Percentiles rank a stretch among this genome's conserved stretches.
Conservation (phyloP, 2,113 vertebrate genomes). For the Cebus imitator region DNA sequence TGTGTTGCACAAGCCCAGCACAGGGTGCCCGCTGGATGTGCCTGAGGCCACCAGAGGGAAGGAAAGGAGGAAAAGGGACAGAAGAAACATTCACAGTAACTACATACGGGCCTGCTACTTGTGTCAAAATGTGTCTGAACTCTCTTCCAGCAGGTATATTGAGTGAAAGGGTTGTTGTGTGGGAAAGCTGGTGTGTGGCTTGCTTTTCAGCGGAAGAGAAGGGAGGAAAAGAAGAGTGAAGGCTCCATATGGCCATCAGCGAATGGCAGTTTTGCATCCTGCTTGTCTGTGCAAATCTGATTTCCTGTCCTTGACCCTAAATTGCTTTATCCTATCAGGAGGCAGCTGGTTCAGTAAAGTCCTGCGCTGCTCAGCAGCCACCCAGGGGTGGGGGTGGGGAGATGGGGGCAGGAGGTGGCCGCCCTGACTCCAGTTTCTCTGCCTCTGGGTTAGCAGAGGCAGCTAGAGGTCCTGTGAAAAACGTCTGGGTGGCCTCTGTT, state of each 20-base stretch:
- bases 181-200: not conserved
- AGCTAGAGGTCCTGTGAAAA: conserved; percentile 87
- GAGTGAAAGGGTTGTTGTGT: not conserved
- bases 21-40: not conserved
- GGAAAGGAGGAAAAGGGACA: not conserved
- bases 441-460: conserved; percentile 77
- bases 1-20: not conserved
- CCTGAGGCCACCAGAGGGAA: fast-evolving
- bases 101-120: fast-evolving
- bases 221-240: not conserved
- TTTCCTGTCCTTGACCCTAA: conserved; percentile 81
- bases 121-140: not conserved
- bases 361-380: not conserved
- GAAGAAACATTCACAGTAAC: not conserved
- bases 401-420: conserved; percentile 35
- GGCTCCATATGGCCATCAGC: not conserved
- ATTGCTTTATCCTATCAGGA: conserved; percentile 72
- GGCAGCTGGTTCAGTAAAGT: conserved; percentile 77
- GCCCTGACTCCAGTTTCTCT: conserved; percentile 53
- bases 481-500: conserved; percentile 75
- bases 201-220: not conserved
- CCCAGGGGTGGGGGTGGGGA: not conserved
- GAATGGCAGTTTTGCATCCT: conserved; percentile 71
- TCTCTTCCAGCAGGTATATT: not conserved
- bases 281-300: conserved; percentile 49